A percentile compares a stretch with the other conserved stretches of the same genome.
Evolutionary conservation across 2,797 vertebrate species (phyloP).

Genomic region (Choloepus didactylus): DNA sequence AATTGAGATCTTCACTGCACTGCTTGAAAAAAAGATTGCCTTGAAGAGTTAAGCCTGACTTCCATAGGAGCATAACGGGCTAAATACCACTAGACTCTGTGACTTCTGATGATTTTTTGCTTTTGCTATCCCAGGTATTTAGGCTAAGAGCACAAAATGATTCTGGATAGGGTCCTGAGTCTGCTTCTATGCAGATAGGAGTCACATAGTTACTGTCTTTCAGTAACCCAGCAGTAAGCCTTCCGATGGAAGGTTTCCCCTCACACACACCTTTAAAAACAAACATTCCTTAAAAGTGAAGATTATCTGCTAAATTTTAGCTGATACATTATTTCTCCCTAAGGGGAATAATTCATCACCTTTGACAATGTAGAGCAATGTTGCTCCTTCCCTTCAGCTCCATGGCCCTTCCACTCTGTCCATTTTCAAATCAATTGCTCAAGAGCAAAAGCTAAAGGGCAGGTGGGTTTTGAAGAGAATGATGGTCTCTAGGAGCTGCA

Average conservation of each 20-base stretch:
- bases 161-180: neutral
- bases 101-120: neutral
- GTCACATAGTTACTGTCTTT: accelerated
- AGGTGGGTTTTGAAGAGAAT: neutral
- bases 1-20: neutral
- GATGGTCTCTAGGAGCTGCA: neutral
- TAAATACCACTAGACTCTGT: neutral
- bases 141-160: neutral
- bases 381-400: neutral
- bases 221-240: neutral
- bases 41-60: neutral
- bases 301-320: neutral
- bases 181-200: accelerated
- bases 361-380: neutral
- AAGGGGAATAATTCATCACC: neutral
- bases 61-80: neutral
- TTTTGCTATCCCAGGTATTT: neutral
- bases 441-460: neutral
- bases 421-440: neutral
- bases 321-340: neutral
- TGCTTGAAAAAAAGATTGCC: neutral
- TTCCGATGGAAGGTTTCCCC: neutral
- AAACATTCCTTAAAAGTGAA: neutral
- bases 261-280: neutral
- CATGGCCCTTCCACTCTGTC: neutral